Percentiles rank a stretch among this genome's conserved stretches.
These are phyloP conservation scores for Rhincodon typus DNA, from an alignment of 2,797 vertebrate genomes.

Conservation along the genomic window DNA sequence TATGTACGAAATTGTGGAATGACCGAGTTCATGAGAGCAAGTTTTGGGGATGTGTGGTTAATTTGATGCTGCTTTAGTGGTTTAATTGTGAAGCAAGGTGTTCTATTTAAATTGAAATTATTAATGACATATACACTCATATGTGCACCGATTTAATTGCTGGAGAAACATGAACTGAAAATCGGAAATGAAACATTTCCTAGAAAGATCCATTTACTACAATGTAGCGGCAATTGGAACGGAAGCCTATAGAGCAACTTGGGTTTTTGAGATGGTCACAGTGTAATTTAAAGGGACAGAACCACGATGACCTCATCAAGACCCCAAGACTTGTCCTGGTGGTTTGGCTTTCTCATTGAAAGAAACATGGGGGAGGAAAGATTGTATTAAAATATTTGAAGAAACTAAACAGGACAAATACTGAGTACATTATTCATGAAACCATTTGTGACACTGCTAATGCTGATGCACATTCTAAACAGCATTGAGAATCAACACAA, in stretches of 20 bases:
- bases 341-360: neutral
- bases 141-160: neutral
- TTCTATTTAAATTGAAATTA: neutral
- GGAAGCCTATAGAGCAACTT: neutral
- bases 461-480: neutral
- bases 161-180: conserved; percentile 23
- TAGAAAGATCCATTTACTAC: neutral
- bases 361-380: too few relatives aligned
- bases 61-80: neutral
- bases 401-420: neutral
- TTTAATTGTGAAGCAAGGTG: neutral
- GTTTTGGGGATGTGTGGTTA: neutral
- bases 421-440: neutral
- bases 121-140: neutral
- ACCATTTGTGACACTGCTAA: neutral
- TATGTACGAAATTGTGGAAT: neutral
- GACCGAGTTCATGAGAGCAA: neutral
- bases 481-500: neutral
- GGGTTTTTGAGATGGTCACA: conserved; percentile 10
- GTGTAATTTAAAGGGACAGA: conserved; percentile 26
- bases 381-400: neutral
- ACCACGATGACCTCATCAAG: neutral
- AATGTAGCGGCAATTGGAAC: neutral
- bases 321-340: neutral
- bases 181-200: conserved; percentile 23